phyloP scores from a whole-genome alignment of 2,888 invertebrate genomes.

The Cotesia congregata region DNA sequence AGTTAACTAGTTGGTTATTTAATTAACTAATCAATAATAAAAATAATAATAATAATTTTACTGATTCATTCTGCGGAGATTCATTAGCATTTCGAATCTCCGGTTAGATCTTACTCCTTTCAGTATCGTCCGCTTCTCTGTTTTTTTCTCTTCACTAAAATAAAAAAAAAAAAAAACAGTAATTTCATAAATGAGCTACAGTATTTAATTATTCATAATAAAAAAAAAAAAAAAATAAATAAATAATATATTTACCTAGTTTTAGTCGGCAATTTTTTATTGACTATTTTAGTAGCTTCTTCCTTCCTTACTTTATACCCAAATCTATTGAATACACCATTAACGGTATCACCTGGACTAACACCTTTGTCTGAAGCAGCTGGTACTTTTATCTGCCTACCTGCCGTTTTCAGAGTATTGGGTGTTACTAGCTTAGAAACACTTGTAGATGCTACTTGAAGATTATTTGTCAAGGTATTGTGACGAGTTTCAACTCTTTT shows the following conservation, averaged over 20 bases:
- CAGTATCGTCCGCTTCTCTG: slow-evolving; percentile 71
- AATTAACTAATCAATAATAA: slow-evolving; percentile 14
- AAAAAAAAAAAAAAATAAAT: no score
- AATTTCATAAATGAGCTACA: no score
- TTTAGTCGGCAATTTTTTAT: slow-evolving; percentile 43
- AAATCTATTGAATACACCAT: slow-evolving; percentile 54
- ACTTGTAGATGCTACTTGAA: slow-evolving; percentile 10
- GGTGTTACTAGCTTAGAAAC: slow-evolving; percentile 2
- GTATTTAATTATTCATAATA: no score
- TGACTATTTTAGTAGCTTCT: slow-evolving; percentile 55
- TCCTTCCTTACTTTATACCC: slow-evolving; percentile 72
- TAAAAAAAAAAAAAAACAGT: slow-evolving; percentile 8
- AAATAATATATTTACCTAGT: slow-evolving; percentile 41
- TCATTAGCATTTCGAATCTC: slow-evolving; percentile 81
- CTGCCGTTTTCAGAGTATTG: not conserved
- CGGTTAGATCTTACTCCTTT: slow-evolving; percentile 81
- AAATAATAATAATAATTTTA: slow-evolving; percentile 1
- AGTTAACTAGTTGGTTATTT: not conserved
- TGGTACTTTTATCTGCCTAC: not conserved
- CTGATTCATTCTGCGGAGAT: slow-evolving; percentile 72
- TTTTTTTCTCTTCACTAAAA: slow-evolving; percentile 66
- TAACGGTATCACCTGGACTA: slow-evolving; percentile 31
- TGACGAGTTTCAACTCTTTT: slow-evolving; percentile 58
- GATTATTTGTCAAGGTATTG: slow-evolving; percentile 48
- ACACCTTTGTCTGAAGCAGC: no score